These are phyloP conservation scores for Nasonia giraulti DNA, from an alignment of 1,140 invertebrate species.

Conservation along the genomic window DNA sequence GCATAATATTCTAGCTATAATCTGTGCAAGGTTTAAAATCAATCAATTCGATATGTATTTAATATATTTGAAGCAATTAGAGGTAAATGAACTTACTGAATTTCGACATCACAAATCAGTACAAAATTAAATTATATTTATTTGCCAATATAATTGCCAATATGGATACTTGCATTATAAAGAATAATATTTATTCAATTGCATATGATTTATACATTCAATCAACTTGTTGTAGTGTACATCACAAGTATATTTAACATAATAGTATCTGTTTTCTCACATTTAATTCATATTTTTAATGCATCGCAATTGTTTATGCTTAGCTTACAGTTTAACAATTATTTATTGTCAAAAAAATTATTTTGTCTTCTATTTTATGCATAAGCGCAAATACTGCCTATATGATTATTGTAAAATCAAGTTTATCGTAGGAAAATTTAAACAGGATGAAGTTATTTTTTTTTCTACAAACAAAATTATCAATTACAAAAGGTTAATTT, in stretches of 20 bases:
- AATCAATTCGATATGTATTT: background rate
- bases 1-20: background rate
- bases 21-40: background rate
- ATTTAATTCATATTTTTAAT: slow-evolving; percentile 27
- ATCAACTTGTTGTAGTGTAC: background rate
- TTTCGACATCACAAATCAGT: slow-evolving; percentile 32
- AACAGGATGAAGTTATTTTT: background rate
- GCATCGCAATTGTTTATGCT: slow-evolving; percentile 14
- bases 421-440: background rate
- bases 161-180: background rate
- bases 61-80: background rate
- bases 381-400: background rate
- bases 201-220: background rate
- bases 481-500: no score
- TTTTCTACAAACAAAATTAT: background rate
- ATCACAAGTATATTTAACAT: background rate
- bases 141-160: background rate
- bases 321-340: background rate
- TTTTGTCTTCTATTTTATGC: slow-evolving; percentile 15
- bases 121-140: slow-evolving; percentile 24
- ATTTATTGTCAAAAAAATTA: slow-evolving; percentile 13
- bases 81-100: background rate
- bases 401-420: background rate
- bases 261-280: background rate
- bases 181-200: slow-evolving; percentile 34